Conservation (phyloP, 2,113 vertebrate genomes). For the Cynopterus brachyotis region DNA sequence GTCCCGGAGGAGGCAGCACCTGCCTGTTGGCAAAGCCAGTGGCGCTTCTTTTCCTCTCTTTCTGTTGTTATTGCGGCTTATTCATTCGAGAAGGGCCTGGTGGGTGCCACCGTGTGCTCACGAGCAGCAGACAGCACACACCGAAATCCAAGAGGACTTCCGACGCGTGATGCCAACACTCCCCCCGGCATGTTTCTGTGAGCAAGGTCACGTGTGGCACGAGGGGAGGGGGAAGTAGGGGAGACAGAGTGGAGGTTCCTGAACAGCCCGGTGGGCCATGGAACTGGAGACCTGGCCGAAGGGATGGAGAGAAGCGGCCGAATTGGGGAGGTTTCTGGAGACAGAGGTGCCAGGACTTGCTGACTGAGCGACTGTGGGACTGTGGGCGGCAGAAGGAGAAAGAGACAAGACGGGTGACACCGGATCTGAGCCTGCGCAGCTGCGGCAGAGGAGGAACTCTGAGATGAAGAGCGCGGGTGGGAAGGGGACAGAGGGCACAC, state of each 20-base stretch:
- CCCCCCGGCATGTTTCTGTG: too few relatives aligned
- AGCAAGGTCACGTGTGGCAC: rapidly evolving
- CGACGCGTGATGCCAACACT: neutral
- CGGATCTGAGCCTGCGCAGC: neutral
- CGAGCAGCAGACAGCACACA: neutral
- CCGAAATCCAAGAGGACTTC: slow-evolving; percentile 32
- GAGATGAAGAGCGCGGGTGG: neutral
- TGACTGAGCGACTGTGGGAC: neutral
- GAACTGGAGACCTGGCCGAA: neutral
- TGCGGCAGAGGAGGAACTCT: rapidly evolving
- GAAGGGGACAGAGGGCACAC: neutral
- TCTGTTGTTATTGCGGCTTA: neutral
- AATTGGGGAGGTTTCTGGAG: neutral
- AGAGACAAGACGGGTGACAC: neutral
- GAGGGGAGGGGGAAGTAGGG: neutral
- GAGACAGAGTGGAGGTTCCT: neutral
- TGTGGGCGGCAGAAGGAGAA: rapidly evolving
- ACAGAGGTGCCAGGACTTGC: neutral
- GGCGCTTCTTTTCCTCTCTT: neutral
- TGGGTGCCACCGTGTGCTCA: too few relatives aligned
- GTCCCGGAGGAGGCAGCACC: neutral
- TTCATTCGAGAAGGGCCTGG: neutral
- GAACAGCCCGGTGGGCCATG: neutral
- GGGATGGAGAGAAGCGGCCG: too few relatives aligned
- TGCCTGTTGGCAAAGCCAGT: neutral